These are phyloP conservation scores for Autographa pulchrina DNA, from an alignment of 2,888 invertebrate genomes.

Conservation along the genomic window DNA sequence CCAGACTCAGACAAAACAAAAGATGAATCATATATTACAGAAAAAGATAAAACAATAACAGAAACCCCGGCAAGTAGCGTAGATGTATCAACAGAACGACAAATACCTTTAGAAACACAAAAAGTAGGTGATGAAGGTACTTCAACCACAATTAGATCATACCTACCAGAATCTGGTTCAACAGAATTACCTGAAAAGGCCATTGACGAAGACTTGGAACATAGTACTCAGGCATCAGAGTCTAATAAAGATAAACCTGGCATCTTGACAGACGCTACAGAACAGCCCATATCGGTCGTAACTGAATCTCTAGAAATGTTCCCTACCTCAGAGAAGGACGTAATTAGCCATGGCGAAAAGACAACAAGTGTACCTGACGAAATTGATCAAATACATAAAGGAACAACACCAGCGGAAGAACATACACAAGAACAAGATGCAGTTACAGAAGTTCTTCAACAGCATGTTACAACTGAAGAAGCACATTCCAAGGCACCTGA, in stretches of 20 bases:
- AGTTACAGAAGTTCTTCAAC: conserved; percentile 18
- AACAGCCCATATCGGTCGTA: conserved; percentile 23
- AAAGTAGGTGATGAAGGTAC: conserved; percentile 23
- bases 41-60: conserved; percentile 25
- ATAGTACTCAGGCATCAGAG: conserved; percentile 15
- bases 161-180: conserved; percentile 29
- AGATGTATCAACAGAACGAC: conserved; percentile 34
- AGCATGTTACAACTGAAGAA: conserved; percentile 11
- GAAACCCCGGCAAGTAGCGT: conserved; percentile 34
- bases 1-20: conserved; percentile 20
- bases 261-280: conserved; percentile 25
- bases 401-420: conserved; percentile 24
- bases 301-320: conserved; percentile 30
- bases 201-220: conserved; percentile 23
- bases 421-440: conserved; percentile 28
- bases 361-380: conserved; percentile 31
- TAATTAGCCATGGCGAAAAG: conserved; percentile 29
- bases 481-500: conserved; percentile 20
- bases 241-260: conserved; percentile 26
- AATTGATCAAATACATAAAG: conserved; percentile 19
- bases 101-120: conserved; percentile 26
- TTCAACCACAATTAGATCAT: conserved; percentile 37
- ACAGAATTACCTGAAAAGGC: conserved; percentile 23
- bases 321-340: conserved; percentile 21
- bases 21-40: conserved; percentile 1